These are phyloP conservation scores for Drosophila albomicans DNA, from an alignment of 1,140 invertebrate species.

Conservation along the genomic window DNA sequence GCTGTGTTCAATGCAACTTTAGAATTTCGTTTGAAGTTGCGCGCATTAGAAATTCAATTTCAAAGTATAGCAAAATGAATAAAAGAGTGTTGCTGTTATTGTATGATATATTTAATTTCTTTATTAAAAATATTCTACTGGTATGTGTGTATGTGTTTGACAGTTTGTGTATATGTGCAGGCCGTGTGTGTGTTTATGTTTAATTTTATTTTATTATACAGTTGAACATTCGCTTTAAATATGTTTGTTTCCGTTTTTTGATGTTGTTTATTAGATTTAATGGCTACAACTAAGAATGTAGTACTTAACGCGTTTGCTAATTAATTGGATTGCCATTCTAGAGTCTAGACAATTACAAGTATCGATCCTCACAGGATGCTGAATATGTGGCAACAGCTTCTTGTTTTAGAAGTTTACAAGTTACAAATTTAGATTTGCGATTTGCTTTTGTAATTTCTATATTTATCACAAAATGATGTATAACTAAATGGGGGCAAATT, in stretches of 20 bases:
- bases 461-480: slow-evolving; percentile 58
- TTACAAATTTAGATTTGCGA: slow-evolving; percentile 6
- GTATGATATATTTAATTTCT: slow-evolving; percentile 40
- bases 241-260: neutral
- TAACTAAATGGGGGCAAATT: slow-evolving; percentile 24
- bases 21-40: neutral
- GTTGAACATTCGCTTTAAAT: slow-evolving; percentile 50
- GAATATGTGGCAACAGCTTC: slow-evolving; percentile 58
- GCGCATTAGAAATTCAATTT: neutral
- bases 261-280: neutral
- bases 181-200: slow-evolving; percentile 18
- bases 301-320: slow-evolving; percentile 4
- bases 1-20: too few species aligned
- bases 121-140: slow-evolving; percentile 69
- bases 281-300: slow-evolving; percentile 18
- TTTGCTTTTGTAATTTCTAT: slow-evolving; percentile 19
- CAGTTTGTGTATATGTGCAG: slow-evolving; percentile 17
- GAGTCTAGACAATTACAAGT: slow-evolving; percentile 23
- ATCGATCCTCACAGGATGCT: slow-evolving; percentile 53
- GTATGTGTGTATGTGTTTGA: slow-evolving; percentile 2
- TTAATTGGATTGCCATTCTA: slow-evolving; percentile 10
- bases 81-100: neutral
- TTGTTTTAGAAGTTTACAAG: slow-evolving; percentile 22
- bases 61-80: neutral
- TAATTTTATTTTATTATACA: slow-evolving; percentile 43